These are phyloP conservation scores for Blera fallax DNA, from an alignment of 2,888 invertebrate genomes.

Conservation along the genomic window DNA sequence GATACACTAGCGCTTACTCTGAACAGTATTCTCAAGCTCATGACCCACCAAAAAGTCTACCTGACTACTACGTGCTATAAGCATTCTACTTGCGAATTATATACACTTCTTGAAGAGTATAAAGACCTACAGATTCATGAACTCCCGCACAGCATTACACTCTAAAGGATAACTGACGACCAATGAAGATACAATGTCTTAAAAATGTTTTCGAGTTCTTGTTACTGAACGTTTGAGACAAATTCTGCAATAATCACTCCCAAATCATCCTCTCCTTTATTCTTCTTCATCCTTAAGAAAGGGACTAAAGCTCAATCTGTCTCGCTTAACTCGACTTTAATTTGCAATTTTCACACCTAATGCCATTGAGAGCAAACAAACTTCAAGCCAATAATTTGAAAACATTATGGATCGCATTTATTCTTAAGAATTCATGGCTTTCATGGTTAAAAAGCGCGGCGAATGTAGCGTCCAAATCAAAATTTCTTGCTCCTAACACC, in stretches of 20 bases:
- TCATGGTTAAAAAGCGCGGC: slow-evolving; percentile 41
- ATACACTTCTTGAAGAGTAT: too few relatives aligned
- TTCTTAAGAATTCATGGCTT: neutral
- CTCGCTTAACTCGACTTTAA: slow-evolving; percentile 3
- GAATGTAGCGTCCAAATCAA: slow-evolving; percentile 71
- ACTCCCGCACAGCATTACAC: too few relatives aligned
- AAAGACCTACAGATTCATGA: too few relatives aligned
- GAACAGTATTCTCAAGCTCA: too few relatives aligned
- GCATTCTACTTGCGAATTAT: too few relatives aligned
- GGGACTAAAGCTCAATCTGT: slow-evolving; percentile 1
- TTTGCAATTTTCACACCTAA: slow-evolving; percentile 28
- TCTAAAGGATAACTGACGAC: too few relatives aligned
- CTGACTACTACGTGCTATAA: too few relatives aligned
- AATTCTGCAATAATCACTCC: neutral
- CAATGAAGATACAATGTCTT: too few relatives aligned
- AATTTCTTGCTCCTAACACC: slow-evolving; percentile 73
- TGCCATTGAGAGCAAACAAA: slow-evolving; percentile 15
- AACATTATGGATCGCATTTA: slow-evolving; percentile 40
- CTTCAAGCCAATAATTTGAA: neutral
- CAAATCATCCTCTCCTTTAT: slow-evolving; percentile 1
- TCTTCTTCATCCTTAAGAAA: neutral
- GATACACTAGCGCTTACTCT: too few relatives aligned
- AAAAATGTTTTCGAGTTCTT: too few relatives aligned
- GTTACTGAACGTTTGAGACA: too few relatives aligned
- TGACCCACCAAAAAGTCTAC: too few relatives aligned